phyloP scores from a whole-genome alignment of 1,140 invertebrate genomes.

The Luehdorfia chinensis region DNA sequence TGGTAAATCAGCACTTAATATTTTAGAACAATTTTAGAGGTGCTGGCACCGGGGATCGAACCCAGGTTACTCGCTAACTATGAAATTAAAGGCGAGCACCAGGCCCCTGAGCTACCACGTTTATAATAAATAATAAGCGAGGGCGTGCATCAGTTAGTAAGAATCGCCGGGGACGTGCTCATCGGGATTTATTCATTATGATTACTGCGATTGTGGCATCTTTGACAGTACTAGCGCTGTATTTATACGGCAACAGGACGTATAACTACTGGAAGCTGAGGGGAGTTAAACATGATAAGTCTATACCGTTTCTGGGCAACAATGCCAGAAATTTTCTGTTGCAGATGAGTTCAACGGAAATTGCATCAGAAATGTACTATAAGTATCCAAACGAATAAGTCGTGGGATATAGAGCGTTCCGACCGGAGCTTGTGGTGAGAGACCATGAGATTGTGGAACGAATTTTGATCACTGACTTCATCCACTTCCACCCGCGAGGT shows the following conservation, averaged over 20 bases:
- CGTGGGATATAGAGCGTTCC: slow-evolving; percentile 42
- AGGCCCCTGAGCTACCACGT: no score
- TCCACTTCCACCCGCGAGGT: slow-evolving; percentile 63
- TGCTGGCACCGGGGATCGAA: no score
- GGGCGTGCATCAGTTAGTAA: no score
- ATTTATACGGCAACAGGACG: background rate
- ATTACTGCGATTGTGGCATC: background rate
- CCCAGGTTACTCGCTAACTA: no score
- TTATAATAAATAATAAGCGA: no score
- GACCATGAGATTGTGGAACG: slow-evolving; percentile 77
- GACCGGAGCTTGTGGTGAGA: slow-evolving; percentile 72
- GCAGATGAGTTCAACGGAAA: background rate
- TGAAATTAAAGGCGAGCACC: no score
- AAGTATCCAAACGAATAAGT: slow-evolving; percentile 54
- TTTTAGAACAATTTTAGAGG: no score
- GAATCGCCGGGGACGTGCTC: no score
- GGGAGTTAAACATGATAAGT: background rate
- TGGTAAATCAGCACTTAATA: no score
- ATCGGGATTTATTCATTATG: no score
- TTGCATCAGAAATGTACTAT: slow-evolving; percentile 22
- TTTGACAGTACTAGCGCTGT: background rate
- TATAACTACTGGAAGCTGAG: background rate
- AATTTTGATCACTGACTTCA: slow-evolving; percentile 79
- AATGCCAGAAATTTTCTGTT: background rate
- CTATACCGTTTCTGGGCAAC: background rate